These are phyloP conservation scores for Karalla daura DNA, from an alignment of 2,797 vertebrate genomes.

Conservation along the genomic window DNA sequence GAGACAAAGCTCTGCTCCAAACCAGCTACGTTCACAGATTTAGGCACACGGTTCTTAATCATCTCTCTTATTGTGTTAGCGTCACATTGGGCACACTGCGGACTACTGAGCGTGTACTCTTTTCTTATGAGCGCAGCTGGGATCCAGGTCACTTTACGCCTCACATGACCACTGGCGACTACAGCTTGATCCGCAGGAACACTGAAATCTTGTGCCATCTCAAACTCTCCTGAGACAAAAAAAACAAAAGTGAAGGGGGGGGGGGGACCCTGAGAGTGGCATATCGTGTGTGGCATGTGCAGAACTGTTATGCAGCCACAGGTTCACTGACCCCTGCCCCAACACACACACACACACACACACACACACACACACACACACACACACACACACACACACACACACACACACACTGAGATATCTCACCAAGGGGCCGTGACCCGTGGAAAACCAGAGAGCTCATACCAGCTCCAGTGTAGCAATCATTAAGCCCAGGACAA, in stretches of 20 bases:
- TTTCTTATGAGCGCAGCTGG: background rate
- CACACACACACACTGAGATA: conserved; percentile 3
- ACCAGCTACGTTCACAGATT: conserved; percentile 5
- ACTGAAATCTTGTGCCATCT: background rate
- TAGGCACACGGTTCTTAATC: background rate
- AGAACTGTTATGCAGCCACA: background rate
- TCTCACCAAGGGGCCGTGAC: conserved; percentile 36
- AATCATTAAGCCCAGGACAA: conserved; percentile 72
- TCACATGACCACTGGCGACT: background rate
- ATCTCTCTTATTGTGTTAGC: background rate
- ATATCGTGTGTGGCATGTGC: conserved; percentile 1
- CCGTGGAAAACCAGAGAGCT: conserved; percentile 33
- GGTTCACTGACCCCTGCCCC: conserved; percentile 20
- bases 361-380: too few relatives aligned
- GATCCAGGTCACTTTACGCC: background rate
- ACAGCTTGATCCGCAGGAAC: background rate
- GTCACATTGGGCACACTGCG: background rate
- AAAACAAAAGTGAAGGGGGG: background rate
- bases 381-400: too few relatives aligned
- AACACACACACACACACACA: too few relatives aligned
- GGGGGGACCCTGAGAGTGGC: background rate
- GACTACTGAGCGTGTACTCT: background rate
- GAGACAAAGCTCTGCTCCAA: background rate
- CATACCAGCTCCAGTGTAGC: conserved; percentile 17
- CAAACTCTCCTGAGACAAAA: background rate